Evolutionary conservation across 2,797 vertebrate species (phyloP).

Genomic region (Ataeniobius toweri): DNA sequence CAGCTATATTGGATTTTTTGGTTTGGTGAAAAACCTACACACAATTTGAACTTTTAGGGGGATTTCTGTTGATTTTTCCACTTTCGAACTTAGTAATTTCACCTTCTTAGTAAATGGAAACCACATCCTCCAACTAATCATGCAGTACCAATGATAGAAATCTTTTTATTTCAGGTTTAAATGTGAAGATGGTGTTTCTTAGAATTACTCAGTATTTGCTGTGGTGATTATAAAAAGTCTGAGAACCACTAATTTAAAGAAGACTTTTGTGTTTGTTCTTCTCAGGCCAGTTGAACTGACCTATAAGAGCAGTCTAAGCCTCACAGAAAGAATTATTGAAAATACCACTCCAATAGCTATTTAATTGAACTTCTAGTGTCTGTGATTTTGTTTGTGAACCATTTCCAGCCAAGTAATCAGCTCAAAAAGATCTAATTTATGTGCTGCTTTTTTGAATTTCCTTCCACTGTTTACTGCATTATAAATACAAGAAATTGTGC

Average conservation of each 20-base stretch:
- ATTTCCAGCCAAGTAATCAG: conserved; percentile 18
- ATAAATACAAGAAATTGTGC: conserved; percentile 24
- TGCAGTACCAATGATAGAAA: not conserved
- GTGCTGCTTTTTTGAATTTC: conserved; percentile 19
- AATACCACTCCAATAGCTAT: not conserved
- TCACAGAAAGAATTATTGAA: not conserved
- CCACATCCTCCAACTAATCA: not conserved
- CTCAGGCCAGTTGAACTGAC: not conserved
- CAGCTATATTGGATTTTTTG: not conserved
- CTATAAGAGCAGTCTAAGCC: not conserved
- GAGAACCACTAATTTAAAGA: not conserved
- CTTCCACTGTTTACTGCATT: conserved; percentile 10
- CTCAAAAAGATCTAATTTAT: conserved; percentile 26
- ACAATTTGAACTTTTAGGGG: not conserved
- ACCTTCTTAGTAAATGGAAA: not conserved
- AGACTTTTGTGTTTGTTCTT: not conserved
- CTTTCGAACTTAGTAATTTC: not conserved
- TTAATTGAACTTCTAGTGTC: not conserved
- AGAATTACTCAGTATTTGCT: not conserved
- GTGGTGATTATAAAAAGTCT: not conserved
- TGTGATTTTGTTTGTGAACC: not conserved
- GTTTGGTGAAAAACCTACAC: not conserved
- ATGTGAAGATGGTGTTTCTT: not conserved
- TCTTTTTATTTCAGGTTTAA: not conserved
- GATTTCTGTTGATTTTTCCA: not conserved